A percentile compares a stretch with the other conserved stretches of the same genome.
These are phyloP conservation scores for Myiothlypis coronata DNA, from an alignment of 2,797 vertebrate genomes.

Conservation along the genomic window DNA sequence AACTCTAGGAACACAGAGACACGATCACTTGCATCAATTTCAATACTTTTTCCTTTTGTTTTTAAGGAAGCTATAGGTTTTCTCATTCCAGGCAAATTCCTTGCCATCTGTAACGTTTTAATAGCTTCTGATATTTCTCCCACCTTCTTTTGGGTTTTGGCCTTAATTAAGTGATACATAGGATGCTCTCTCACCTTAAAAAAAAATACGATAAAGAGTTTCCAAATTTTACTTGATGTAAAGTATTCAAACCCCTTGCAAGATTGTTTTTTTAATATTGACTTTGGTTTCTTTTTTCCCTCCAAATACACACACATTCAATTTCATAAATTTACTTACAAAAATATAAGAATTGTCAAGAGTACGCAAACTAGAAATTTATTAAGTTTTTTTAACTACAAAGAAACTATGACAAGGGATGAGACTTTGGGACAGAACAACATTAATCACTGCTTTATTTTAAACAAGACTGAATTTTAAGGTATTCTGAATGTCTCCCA, in stretches of 20 bases:
- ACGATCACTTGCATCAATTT: constrained; percentile 84
- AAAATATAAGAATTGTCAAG: background rate
- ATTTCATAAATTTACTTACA: background rate
- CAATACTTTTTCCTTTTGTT: constrained; percentile 78
- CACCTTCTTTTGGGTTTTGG: constrained; percentile 88
- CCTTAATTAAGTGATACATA: constrained; percentile 93
- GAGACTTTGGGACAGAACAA: background rate
- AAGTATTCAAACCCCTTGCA: background rate
- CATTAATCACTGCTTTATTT: background rate
- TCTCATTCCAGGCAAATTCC: constrained; percentile 89
- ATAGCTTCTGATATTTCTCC: constrained; percentile 90
- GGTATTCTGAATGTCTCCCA: background rate
- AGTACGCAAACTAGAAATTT: background rate
- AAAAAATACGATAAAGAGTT: background rate
- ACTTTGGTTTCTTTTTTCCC: background rate
- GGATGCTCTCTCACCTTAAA: constrained; percentile 89
- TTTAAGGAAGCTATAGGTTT: constrained; percentile 78
- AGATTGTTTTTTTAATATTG: background rate
- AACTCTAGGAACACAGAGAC: constrained; percentile 92
- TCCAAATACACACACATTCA: background rate
- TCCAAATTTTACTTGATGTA: background rate
- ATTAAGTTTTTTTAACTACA: background rate
- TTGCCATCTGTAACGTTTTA: constrained; percentile 93
- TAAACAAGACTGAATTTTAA: background rate
- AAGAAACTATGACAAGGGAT: background rate